Evolutionary conservation across 2,888 invertebrate species (phyloP), one percentile per base, ranked within the genome.

Genomic region (Dryobota labecula): DNA sequence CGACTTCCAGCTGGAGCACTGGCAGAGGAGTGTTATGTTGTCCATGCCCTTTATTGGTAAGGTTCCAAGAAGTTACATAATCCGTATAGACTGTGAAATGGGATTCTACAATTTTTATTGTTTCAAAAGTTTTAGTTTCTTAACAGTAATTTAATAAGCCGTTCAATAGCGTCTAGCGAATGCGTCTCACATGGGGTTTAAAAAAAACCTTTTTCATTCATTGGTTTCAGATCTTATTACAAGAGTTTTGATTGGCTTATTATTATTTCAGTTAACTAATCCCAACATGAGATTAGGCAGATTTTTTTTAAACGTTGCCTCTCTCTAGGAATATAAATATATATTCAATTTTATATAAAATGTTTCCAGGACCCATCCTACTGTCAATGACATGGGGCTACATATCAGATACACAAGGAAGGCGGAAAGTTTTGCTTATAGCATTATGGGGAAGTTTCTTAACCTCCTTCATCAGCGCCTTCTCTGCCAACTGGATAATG

Each of bases 21-120:
- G 93, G 74, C 95, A 96, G 86, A 96, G 96, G 75, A 96, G 96
- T 1, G 87, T 95, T 2, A 90, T 96, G 43, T 95, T 96, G 36
- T 96, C 96, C 3, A 96, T 96, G 95, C 94, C 96, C 20, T 96
- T 96, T 84, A 95, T 95, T 85, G 96, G 96, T 96, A 82, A 73
- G 84, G 56, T 41, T 56, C 4, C 2, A 2, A 4, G 8, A 7
- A n/a, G 3, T 58, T 24, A n/a, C n/a, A 5, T n/a, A 47, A 24
- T 49, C 24, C 13, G 24, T 13, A n/a, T n/a, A n/a, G 5, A 24
- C 47, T n/a, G n/a, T 5, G n/a, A n/a, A n/a, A n/a, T n/a, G n/a
- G n/a, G n/a, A n/a, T n/a, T n/a, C n/a, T n/a, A n/a, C n/a, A n/a
- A n/a, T n/a, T n/a, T n/a, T n/a, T n/a, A n/a, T n/a, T n/a, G n/a